Base-by-base conservation (phyloP, 2,797 vertebrate species). In the Selene dorsalis region DNA sequence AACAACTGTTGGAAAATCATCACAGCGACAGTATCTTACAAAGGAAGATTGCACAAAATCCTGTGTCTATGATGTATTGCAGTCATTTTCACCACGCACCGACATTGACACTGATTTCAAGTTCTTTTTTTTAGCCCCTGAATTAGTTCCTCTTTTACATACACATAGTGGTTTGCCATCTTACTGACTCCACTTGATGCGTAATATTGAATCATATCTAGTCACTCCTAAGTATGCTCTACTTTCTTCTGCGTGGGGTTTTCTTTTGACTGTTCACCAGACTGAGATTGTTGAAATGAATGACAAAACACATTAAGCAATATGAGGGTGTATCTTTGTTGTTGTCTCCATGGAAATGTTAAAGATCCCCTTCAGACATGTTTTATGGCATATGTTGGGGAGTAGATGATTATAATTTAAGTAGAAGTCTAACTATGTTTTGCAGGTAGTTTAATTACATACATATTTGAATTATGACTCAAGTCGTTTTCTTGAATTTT, bases 181-280 rank as follows among this genome's bases (percentile, higher is more conserved):
- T 22, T 17, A 9, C 8, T 60, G 20, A 32, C 55, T 64, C 17
- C 26, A 10, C 53, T 53, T 61, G 12, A 68, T 43, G 12, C 9
- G 4, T 38, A 60, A 69, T 53, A 17, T 52, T 83, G 86, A 89
- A 39, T 84, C 57, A 82, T 13, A 50, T 48, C 13, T 17, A 4
- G n/a, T 83, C 57, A 52, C 69, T 80, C 24, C 52, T 69, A n/a
- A 32, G 38, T 17, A 30, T 28, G 20, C 11, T n/a, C 9, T 28
- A 22, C 24, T 58, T 81, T 63, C n/a, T 60, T 71, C 30, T 73
- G 30, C 20, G 9, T 20, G 9, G 0, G 0, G 6, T 55, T 79
- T 50, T 69, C 48, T n/a, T 70, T 30, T 38, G 20, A 22, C 41
- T 45, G 2, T 55, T 39, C n/a, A 26, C 9, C 45, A 74, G n/a